These are phyloP conservation scores for Brachyptera risi DNA, from an alignment of 2,888 invertebrate genomes.

Conservation along the genomic window DNA sequence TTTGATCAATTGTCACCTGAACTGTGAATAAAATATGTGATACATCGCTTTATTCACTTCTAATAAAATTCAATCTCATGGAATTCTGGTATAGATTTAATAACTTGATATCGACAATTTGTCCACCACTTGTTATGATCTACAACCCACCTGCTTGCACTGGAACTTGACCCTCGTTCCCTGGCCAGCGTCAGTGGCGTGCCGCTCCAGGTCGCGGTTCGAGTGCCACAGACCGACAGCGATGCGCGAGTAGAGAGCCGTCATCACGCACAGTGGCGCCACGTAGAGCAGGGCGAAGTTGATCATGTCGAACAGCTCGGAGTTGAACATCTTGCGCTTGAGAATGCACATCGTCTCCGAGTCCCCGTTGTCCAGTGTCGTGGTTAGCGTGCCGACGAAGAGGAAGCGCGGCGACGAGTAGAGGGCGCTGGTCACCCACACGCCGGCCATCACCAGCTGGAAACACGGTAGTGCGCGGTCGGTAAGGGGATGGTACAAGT, in stretches of 20 bases:
- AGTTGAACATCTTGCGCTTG: constrained; percentile 71
- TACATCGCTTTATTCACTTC: too few relatives aligned
- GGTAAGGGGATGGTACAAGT: too few relatives aligned
- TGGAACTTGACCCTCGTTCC: neutral
- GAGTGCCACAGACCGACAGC: constrained; percentile 73
- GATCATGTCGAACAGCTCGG: constrained; percentile 71
- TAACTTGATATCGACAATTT: too few relatives aligned
- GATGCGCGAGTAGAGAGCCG: constrained; percentile 74
- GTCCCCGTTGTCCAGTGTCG: constrained; percentile 53
- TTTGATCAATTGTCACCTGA: too few relatives aligned
- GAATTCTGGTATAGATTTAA: too few relatives aligned
- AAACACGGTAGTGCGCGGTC: too few relatives aligned
- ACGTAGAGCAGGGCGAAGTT: constrained; percentile 81
- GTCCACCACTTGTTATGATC: too few relatives aligned
- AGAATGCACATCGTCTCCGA: constrained; percentile 69
- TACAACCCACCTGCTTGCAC: too few relatives aligned
- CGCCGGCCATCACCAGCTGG: constrained; percentile 69
- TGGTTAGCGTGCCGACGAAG: constrained; percentile 73
- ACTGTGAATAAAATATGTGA: too few relatives aligned
- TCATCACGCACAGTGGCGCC: constrained; percentile 74
- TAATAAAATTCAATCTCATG: too few relatives aligned
- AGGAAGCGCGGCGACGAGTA: constrained; percentile 82
- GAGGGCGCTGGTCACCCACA: constrained; percentile 77
- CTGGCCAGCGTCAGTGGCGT: constrained; percentile 9
- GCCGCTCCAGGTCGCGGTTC: constrained; percentile 33